phyloP scores from a whole-genome alignment of 2,113 vertebrate genomes.

The Dermatemys mawii region DNA sequence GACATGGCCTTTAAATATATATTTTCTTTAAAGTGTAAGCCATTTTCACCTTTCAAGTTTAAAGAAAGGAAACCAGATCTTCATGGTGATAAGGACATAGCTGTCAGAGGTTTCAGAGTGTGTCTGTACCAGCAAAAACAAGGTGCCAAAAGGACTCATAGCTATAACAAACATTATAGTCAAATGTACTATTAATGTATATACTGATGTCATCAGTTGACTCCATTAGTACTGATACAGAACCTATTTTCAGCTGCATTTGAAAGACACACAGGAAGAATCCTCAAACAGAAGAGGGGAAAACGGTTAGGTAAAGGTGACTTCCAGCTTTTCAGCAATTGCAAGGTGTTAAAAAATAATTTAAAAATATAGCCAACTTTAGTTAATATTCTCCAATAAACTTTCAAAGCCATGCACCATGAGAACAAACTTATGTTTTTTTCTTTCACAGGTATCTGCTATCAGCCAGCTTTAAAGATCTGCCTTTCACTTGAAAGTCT shows the following conservation, averaged over 20 bases:
- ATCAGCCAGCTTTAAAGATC: neutral
- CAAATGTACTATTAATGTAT: no score
- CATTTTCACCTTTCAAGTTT: neutral
- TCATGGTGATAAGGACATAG: no score
- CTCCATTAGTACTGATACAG: rapidly evolving
- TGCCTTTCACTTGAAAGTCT: conserved; percentile 28
- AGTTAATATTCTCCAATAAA: neutral
- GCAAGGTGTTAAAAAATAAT: neutral
- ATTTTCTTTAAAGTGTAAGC: neutral
- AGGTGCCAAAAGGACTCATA: no score
- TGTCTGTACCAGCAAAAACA: no score
- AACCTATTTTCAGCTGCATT: neutral
- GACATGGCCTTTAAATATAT: neutral
- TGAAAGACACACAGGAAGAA: neutral
- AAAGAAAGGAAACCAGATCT: neutral
- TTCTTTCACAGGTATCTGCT: neutral
- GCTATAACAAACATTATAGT: rapidly evolving
- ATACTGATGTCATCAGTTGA: rapidly evolving
- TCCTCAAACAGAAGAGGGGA: neutral
- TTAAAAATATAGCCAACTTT: neutral
- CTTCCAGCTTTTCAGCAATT: neutral
- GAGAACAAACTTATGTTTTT: neutral
- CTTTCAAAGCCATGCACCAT: neutral
- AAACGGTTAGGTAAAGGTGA: neutral
- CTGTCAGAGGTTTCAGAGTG: no score